Base-by-base conservation (phyloP, 2,888 invertebrate species). In the Netelia inedita region DNA sequence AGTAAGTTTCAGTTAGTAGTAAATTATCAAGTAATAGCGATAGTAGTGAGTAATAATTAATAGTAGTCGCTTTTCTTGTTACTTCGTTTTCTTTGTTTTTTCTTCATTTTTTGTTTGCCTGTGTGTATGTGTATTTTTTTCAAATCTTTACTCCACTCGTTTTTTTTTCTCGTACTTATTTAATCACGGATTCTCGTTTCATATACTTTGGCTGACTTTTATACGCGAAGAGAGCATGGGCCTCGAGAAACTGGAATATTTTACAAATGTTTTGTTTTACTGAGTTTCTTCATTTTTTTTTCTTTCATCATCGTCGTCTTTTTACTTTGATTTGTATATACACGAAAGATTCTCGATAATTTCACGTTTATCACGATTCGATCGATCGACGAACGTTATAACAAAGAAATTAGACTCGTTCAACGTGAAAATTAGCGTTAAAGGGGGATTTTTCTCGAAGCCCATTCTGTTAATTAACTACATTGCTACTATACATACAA, bases 1-100 rank as follows among this genome's bases (percentile, higher is more conserved):
- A 76, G 35, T 79, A 71, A 83, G 23, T 76, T 53, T 76, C 68
- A 65, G 57, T 53, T 66, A 75, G 76, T 80, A 69, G 35, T 84
- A 84, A 84, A 84, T 84, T 73, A 84, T 81, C n/a, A 57, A 83
- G 50, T 83, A 61, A 69, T 72, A 73, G 81, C 72, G 28, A 55
- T 79, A 84, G 68, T 72, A 76, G 57, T 76, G 59, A 53, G 68
- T 84, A 76, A 19, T 80, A 68, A 68, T 73, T 81, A 69, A 61
- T 73, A 72, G 72, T 76, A 59, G 74, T 69, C 57, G 68, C 63
- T 63, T 74, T 43, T 69, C 43, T 35, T 35, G 0, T 35, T 5
- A 5, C 35, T 35, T n/a, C n/a, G n/a, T n/a, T n/a, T 5, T 8
- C 35, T 5, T 28, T 41, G 21, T 78, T 35, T 53, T 55, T 21